phyloP scores from a whole-genome alignment of 2,888 invertebrate genomes.

The Dasypolia templi region DNA sequence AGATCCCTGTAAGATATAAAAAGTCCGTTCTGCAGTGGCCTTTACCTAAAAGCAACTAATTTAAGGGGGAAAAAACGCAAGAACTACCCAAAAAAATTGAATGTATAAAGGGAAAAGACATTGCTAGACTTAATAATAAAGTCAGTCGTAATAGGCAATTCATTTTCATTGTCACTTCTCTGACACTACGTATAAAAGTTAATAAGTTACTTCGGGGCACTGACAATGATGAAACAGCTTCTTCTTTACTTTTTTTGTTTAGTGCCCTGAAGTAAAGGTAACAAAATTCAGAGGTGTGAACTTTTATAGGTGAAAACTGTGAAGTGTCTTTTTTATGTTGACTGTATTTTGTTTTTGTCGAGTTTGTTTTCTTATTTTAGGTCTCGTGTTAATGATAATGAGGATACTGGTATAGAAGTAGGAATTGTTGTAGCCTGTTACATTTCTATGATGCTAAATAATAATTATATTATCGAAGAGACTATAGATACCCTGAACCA shows the following conservation, averaged over 20 bases:
- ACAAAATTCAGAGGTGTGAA: slow-evolving; percentile 52
- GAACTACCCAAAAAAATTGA: slow-evolving; percentile 42
- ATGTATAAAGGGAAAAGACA: slow-evolving; percentile 45
- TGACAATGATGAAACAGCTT: slow-evolving; percentile 52
- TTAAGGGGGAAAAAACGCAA: slow-evolving; percentile 31
- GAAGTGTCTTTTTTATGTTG: slow-evolving; percentile 29
- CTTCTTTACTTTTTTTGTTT: slow-evolving; percentile 45
- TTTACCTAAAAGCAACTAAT: slow-evolving; percentile 17
- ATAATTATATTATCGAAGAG: neutral
- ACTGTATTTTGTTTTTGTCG: slow-evolving; percentile 24
- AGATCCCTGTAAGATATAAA: too few species aligned
- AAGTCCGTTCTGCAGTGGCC: neutral
- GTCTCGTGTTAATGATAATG: neutral
- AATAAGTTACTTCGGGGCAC: slow-evolving; percentile 57
- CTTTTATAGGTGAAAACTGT: slow-evolving; percentile 37
- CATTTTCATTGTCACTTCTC: slow-evolving; percentile 67
- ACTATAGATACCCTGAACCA: neutral
- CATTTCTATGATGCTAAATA: neutral
- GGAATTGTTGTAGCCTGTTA: neutral
- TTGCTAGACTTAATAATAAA: slow-evolving; percentile 57
- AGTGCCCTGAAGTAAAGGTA: slow-evolving; percentile 31
- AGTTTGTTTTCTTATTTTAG: neutral
- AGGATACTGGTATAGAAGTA: neutral
- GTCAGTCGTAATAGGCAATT: slow-evolving; percentile 66
- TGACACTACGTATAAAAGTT: slow-evolving; percentile 69